Evolutionary conservation across 2,888 invertebrate genomes (phyloP).

Genomic region (Cecidostiba fungosa): DNA sequence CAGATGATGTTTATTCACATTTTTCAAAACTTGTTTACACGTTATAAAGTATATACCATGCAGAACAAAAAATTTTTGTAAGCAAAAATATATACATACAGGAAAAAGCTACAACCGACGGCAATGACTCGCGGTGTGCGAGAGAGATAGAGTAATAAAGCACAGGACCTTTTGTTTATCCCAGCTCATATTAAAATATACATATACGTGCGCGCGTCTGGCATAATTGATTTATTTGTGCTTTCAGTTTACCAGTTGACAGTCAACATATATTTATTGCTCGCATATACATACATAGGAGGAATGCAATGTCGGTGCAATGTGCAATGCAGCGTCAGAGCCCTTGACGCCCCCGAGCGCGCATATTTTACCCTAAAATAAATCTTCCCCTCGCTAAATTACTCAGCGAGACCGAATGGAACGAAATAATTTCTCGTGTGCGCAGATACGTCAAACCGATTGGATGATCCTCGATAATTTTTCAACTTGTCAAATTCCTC

Average conservation of each 20-base stretch:
- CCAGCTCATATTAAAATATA: not conserved
- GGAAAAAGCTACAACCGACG: not conserved
- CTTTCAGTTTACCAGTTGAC: not conserved
- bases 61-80: not conserved
- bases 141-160: no score
- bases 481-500: no score
- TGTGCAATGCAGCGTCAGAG: not conserved
- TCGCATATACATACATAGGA: not conserved
- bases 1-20: no score
- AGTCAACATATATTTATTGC: not conserved
- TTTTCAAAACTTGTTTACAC: no score
- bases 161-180: not conserved
- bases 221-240: constrained; percentile 4
- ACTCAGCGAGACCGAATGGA: not conserved
- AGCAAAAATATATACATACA: not conserved
- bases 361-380: not conserved
- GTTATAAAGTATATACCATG: not conserved
- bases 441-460: no score
- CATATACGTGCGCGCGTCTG: not conserved
- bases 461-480: no score
- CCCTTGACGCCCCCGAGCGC: not conserved
- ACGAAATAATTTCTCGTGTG: not conserved
- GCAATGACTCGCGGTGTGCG: no score
- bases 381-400: not conserved
- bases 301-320: not conserved